Percentiles rank a stretch among this genome's conserved stretches.
These are phyloP conservation scores for Microcebus ravelobensis DNA, from an alignment of 2,113 vertebrate genomes.

Conservation along the genomic window DNA sequence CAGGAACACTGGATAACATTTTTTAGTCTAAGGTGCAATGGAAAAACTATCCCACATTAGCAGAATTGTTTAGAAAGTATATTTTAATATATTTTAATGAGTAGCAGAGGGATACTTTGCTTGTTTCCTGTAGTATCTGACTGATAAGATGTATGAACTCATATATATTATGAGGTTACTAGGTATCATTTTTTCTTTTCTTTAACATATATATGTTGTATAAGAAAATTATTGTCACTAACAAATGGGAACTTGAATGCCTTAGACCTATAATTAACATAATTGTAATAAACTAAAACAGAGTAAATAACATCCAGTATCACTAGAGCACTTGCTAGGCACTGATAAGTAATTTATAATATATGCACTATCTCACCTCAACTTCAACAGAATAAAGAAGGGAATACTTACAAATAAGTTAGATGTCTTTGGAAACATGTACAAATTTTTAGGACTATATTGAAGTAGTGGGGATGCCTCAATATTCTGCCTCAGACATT, in stretches of 20 bases:
- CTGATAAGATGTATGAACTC: neutral
- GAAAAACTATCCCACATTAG: neutral
- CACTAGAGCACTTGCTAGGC: neutral
- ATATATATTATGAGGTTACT: neutral
- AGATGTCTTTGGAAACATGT: neutral
- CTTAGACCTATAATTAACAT: constrained; percentile 9
- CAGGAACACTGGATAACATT: neutral
- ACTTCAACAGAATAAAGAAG: neutral
- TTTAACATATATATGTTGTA: neutral
- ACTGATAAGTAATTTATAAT: neutral
- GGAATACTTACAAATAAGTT: neutral
- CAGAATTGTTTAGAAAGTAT: constrained; percentile 28
- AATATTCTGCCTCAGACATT: neutral
- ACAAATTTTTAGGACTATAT: neutral
- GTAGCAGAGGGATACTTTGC: neutral
- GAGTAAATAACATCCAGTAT: neutral
- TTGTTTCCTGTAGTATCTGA: neutral
- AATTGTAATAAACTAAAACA: neutral
- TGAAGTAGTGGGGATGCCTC: neutral
- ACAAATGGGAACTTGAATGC: neutral
- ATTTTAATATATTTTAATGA: neutral
- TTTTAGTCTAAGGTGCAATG: neutral
- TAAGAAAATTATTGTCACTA: constrained; percentile 6
- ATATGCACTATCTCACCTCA: neutral
- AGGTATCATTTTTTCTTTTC: neutral